phyloP scores from a whole-genome alignment of 1,140 invertebrate species.

The Dendroctonus valens region DNA sequence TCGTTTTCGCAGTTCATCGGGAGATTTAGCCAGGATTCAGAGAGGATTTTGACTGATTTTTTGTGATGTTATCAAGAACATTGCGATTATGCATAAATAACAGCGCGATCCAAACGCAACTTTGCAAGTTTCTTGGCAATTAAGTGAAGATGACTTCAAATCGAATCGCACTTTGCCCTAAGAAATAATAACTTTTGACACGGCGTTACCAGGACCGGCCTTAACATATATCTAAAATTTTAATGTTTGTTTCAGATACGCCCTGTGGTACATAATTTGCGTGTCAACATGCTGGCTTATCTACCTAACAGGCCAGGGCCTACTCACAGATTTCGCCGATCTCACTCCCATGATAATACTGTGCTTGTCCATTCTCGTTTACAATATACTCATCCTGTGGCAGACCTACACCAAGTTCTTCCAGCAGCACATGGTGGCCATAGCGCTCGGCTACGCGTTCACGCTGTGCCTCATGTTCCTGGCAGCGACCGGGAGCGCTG shows the following conservation, averaged over 20 bases:
- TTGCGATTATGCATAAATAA: too few species aligned
- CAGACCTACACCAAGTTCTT: slow-evolving; percentile 68
- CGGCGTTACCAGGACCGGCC: too few species aligned
- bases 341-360: slow-evolving; percentile 7
- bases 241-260: slow-evolving; percentile 55
- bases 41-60: too few species aligned
- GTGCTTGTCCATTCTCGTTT: slow-evolving; percentile 28
- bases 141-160: too few species aligned
- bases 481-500: slow-evolving; percentile 53
- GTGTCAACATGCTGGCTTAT: slow-evolving; percentile 58
- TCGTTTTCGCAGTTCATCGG: too few species aligned
- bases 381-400: slow-evolving; percentile 59
- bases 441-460: slow-evolving; percentile 66
- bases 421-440: slow-evolving; percentile 61
- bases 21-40: too few species aligned
- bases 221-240: not conserved
- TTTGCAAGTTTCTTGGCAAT: too few species aligned
- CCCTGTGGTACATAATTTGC: slow-evolving; percentile 58
- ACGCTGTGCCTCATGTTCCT: slow-evolving; percentile 65
- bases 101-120: too few species aligned
- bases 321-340: slow-evolving; percentile 6
- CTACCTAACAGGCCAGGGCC: slow-evolving; percentile 50
- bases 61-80: too few species aligned
- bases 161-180: too few species aligned
- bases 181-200: too few species aligned